Evolutionary conservation across 2,797 vertebrate genomes (phyloP), one percentile per base, ranked within the genome.

Genomic region (Sciaenops ocellatus): DNA sequence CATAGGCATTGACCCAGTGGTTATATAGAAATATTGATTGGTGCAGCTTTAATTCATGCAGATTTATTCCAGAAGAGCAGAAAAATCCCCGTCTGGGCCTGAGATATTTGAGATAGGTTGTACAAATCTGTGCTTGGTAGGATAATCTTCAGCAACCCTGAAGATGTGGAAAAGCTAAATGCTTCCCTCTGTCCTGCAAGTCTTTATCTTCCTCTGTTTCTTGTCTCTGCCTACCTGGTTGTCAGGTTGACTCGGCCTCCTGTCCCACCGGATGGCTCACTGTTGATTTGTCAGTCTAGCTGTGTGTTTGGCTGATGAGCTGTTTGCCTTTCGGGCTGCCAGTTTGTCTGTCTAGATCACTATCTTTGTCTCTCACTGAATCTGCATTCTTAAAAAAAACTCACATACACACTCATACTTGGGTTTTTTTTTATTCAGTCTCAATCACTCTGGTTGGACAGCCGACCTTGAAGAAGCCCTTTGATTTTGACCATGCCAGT

Each of bases 391-490:
- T 41, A 4, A 75, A 59, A 80, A 67, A 67, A 64, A 54, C 59
- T 47, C 34, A 66, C n/a, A 51, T 24, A 69, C 57, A 62, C 13
- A 65, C 28, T 30, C 51, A 34, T 13, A 61, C 66, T 41, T 10
- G 50, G 26, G 26, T 34, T 2, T 57, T 67, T 48, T 78, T 76
- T 63, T 51, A 61, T 76, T 76, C 62, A 42, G 55, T 76, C 56
- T 73, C 56, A 65, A 52, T 85, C 81, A 78, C 59, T 84, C 63
- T 44, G 59, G 41, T 68, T 78, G 54, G 70, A 88, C 74, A 75
- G 65, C 22, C 50, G 74, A 87, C 85, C 89, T 90, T 89, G 80
- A 87, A 84, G 63, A 81, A 77, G 78, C 24, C 74, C 52, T 88
- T 79, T 85, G 73, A 76, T 83, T 90, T 69, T 69, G 78, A 84